A percentile compares a stretch with the other conserved stretches of the same genome.
Evolutionary conservation across 2,797 vertebrate genomes (phyloP).

Genomic region (Mormyrus hasselquistii): DNA sequence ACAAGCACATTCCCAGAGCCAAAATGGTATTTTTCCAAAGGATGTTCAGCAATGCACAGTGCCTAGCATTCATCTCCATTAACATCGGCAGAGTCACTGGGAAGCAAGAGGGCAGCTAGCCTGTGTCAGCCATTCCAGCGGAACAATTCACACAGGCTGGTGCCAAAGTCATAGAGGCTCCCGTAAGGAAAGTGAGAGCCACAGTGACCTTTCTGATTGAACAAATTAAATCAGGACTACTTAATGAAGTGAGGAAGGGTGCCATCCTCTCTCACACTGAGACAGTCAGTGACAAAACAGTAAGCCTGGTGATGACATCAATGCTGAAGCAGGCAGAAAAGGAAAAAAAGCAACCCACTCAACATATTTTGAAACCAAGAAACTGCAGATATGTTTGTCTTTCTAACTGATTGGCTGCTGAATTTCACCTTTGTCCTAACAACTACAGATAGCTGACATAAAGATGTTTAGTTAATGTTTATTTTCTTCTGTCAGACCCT

Average conservation of each 20-base stretch:
- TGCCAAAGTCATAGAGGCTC: conserved; percentile 30
- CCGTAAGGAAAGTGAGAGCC: neutral
- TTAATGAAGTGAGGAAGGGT: conserved; percentile 6
- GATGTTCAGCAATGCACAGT: neutral
- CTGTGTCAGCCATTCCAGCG: conserved; percentile 35
- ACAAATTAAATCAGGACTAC: neutral
- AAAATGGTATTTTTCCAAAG: conserved; percentile 2
- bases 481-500: neutral
- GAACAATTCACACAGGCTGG: conserved; percentile 23
- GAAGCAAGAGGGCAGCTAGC: conserved; percentile 31
- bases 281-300: neutral
- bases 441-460: neutral
- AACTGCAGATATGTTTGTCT: neutral
- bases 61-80: conserved; percentile 17
- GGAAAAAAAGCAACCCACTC: neutral
- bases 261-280: conserved; percentile 3
- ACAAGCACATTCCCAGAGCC: neutral
- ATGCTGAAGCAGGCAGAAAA: neutral
- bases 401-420: neutral
- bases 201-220: neutral
- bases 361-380: neutral
- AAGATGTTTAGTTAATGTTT: neutral
- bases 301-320: neutral
- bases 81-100: conserved; percentile 5
- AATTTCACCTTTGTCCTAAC: neutral